phyloP scores from a whole-genome alignment of 2,113 vertebrate genomes.

The Diphyllodes magnificus region DNA sequence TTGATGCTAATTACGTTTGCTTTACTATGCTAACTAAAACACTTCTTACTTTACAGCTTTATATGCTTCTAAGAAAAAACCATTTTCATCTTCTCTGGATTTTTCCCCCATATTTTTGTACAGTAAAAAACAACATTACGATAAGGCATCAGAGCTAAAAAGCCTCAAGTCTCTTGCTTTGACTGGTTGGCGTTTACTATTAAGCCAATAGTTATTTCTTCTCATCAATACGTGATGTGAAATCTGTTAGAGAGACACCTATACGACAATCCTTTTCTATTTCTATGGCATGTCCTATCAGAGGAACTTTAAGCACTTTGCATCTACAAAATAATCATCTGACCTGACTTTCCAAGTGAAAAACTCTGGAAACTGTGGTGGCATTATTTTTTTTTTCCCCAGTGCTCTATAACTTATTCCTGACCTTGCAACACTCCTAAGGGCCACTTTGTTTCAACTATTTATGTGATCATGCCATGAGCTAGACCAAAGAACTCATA shows the following conservation, averaged over 20 bases:
- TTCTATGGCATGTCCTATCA: background rate
- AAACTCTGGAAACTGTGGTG: background rate
- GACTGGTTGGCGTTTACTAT: background rate
- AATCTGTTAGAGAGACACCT: background rate
- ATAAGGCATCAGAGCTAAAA: background rate
- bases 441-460: background rate
- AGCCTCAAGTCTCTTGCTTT: background rate
- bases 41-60: background rate
- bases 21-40: background rate
- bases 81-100: background rate
- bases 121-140: background rate
- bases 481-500: background rate
- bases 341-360: background rate
- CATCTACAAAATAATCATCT: background rate
- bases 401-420: background rate
- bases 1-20: background rate
- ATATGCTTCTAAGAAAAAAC: background rate
- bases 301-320: background rate
- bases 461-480: background rate
- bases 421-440: background rate
- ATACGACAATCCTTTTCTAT: background rate
- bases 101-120: background rate
- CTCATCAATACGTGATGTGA: background rate
- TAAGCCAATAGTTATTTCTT: background rate
- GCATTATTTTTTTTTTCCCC: background rate